phyloP scores from a whole-genome alignment of 1,140 invertebrate species.

The Hyposmocoma kahamanoa region DNA sequence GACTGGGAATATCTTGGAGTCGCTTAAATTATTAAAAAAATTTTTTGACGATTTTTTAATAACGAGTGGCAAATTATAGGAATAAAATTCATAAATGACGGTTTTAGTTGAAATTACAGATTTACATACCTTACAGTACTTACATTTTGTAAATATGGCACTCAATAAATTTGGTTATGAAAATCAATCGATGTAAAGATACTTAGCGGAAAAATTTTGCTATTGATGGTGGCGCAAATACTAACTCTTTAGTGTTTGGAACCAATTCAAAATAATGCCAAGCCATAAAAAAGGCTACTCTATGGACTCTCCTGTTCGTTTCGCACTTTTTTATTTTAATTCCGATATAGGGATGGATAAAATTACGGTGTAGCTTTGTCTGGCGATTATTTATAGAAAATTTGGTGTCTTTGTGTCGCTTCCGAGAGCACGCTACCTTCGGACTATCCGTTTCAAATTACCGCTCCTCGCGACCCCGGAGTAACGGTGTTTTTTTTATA shows the following conservation, averaged over 20 bases:
- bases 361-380: conserved; percentile 59
- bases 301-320: conserved; percentile 26
- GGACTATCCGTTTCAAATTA: conserved; percentile 34
- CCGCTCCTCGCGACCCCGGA: conserved; percentile 28
- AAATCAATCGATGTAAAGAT: no score
- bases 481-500: conserved; percentile 32
- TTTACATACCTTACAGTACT: no score
- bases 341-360: conserved; percentile 62
- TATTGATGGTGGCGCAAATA: no score
- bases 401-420: conserved; percentile 59
- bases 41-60: neutral
- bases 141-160: no score
- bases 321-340: conserved; percentile 55
- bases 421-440: conserved; percentile 33
- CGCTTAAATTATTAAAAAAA: conserved; percentile 5
- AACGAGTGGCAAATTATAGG: no score
- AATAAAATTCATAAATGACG: no score
- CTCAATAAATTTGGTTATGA: no score
- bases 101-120: no score
- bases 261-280: neutral
- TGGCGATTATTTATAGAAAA: conserved; percentile 70
- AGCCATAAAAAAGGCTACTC: conserved; percentile 22
- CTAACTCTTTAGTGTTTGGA: no score
- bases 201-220: no score
- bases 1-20: conserved; percentile 35